Percentiles rank a stretch among this genome's conserved stretches.
phyloP scores from a whole-genome alignment of 2,888 invertebrate species.

The Gonocerus acuteangulatus region DNA sequence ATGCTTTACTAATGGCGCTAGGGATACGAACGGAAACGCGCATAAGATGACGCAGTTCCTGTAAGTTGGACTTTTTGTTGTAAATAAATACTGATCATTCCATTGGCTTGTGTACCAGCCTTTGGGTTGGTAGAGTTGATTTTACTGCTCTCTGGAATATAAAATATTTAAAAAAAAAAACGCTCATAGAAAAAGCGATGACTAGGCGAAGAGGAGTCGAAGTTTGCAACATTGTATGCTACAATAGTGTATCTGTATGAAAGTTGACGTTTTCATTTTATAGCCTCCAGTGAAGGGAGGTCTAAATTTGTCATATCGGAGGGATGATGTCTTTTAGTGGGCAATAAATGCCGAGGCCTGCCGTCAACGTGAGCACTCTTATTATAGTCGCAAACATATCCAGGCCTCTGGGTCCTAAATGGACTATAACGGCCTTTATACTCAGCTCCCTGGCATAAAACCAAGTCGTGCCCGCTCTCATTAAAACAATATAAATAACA shows the following conservation, averaged over 20 bases:
- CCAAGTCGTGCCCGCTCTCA: constrained; percentile 10
- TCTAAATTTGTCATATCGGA: constrained; percentile 23
- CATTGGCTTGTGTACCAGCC: no score
- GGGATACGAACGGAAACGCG: no score
- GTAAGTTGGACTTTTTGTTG: no score
- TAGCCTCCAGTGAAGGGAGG: not conserved
- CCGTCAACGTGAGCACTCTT: not conserved
- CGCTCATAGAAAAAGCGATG: no score
- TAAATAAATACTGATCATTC: no score
- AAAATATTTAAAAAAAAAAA: no score
- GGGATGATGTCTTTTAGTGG: constrained; percentile 20
- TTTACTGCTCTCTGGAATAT: no score
- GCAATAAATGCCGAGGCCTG: constrained; percentile 12
- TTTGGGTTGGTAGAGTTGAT: no score
- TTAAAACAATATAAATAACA: constrained; percentile 25
- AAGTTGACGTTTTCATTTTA: constrained; percentile 22
- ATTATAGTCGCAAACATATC: constrained; percentile 19
- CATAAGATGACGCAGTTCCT: no score
- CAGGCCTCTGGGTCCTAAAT: not conserved
- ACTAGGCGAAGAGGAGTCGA: no score
- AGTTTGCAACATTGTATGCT: not conserved
- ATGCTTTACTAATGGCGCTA: no score
- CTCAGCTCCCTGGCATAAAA: constrained; percentile 17
- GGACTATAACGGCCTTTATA: constrained; percentile 25
- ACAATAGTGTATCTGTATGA: constrained; percentile 5